Percentiles rank a stretch among this genome's conserved stretches.
Evolutionary conservation across 2,797 vertebrate genomes (phyloP).

Genomic region (Mormyrops attenuatus): DNA sequence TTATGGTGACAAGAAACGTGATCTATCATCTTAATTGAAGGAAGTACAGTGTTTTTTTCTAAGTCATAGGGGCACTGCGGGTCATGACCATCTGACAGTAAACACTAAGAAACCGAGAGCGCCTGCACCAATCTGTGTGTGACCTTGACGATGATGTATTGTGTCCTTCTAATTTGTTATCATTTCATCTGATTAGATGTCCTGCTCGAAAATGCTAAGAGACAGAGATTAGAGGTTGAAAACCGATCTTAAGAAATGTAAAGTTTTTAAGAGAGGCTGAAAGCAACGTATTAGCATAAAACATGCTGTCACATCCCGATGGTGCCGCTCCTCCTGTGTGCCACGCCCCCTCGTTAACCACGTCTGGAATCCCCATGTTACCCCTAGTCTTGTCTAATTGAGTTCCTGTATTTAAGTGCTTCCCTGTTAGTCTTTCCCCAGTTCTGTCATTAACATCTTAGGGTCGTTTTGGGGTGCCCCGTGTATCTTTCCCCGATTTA

Average conservation of each 20-base stretch:
- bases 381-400: too few relatives aligned
- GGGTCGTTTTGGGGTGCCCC: too few relatives aligned
- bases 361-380: too few relatives aligned
- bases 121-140: not conserved
- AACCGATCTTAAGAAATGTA: not conserved
- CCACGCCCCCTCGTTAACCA: too few relatives aligned
- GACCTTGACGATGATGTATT: slow-evolving; percentile 11
- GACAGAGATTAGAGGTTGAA: not conserved
- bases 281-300: not conserved
- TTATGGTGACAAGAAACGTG: not conserved
- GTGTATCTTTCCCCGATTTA: too few relatives aligned
- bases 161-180: not conserved
- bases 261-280: not conserved
- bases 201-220: not conserved
- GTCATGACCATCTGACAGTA: not conserved
- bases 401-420: too few relatives aligned
- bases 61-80: not conserved
- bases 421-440: too few relatives aligned
- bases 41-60: not conserved
- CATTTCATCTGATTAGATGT: slow-evolving; percentile 2
- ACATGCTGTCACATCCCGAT: too few relatives aligned
- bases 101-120: not conserved
- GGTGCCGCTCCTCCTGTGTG: too few relatives aligned
- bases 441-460: too few relatives aligned
- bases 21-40: not conserved